Evolutionary conservation across 2,888 invertebrate genomes (phyloP), one percentile per base, ranked within the genome.

Genomic region (Gortyna flavago): DNA sequence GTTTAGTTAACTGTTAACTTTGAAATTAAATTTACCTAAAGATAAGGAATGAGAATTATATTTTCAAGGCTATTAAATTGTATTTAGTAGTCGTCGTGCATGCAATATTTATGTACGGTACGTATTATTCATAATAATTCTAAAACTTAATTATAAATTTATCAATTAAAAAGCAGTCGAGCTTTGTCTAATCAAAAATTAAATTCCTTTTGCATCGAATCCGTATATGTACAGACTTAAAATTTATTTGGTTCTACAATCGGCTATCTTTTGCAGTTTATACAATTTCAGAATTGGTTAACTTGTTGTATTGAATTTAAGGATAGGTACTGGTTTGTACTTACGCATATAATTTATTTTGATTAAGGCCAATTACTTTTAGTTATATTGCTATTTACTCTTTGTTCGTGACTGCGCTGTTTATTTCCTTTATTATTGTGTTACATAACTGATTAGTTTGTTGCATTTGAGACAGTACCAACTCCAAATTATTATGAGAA

Each of bases 141-240:
- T 79, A 75, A 41, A 74, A 51, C 18, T 65, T 80, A 79, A 54
- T 62, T 21, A 35, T 61, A 79, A 13, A 25, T 57, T 82, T 80
- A 82, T 64, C 51, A 78, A 62, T 78, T 65, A 76, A 61, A 74
- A 87, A 88, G 88, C 85, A 51, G 64, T 84, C 61, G 44, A 81
- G 84, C 87, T 89, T 88, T 88, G 78, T 85, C 83, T 89, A 88
- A 79, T 89, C 78, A 84, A 90, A 93, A 93, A 91, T 92, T 94
- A 94, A 95, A 95, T 95, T 96, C 95, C 93, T 91, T 94, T 94
- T 93, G 94, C 95, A 95, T 95, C 93, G 92, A 92, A 83, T 84
- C 72, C 87, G 88, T 87, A 69, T 76, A 94, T 94, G 78, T 94
- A 95, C 93, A 93, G 69, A 64, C 87, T 88, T 87, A 88, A 8